Conservation (phyloP, 2,888 invertebrate genomes). For the Myopa testacea region DNA sequence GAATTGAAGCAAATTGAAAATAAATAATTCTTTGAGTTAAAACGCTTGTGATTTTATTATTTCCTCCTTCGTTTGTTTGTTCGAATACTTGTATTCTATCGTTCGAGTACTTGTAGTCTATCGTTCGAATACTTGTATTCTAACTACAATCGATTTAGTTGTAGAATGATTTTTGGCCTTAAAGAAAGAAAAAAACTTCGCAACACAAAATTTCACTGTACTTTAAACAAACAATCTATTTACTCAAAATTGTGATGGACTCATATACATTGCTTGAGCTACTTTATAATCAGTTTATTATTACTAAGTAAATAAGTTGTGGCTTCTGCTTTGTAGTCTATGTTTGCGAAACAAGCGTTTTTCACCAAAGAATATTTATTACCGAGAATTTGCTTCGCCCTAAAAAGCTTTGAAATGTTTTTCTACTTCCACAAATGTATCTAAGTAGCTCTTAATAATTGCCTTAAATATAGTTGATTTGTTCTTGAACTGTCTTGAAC, state of each 20-base stretch:
- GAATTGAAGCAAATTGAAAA: constrained; percentile 18
- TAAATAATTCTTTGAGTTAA: constrained; percentile 68
- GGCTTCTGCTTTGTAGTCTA: background rate
- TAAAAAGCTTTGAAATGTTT: constrained; percentile 19
- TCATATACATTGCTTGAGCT: constrained; percentile 50
- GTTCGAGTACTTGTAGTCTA: background rate
- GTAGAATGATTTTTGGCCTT: background rate
- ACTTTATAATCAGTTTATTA: background rate
- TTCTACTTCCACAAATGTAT: background rate
- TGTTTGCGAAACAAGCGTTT: constrained; percentile 64
- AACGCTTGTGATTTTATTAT: constrained; percentile 67
- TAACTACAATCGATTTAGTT: background rate
- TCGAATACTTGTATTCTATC: background rate
- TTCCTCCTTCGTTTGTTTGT: constrained; percentile 25
- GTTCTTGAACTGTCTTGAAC: background rate
- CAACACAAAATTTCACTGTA: background rate
- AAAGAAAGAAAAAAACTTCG: background rate
- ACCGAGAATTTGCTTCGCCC: constrained; percentile 42
- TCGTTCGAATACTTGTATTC: background rate
- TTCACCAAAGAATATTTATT: constrained; percentile 64
- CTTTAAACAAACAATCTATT: constrained; percentile 12
- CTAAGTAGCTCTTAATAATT: background rate
- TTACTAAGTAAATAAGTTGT: background rate
- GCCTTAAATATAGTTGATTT: background rate
- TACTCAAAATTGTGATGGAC: constrained; percentile 62